These are phyloP conservation scores for Kryptolebias marmoratus DNA, from an alignment of 2,113 vertebrate genomes.

Conservation along the genomic window DNA sequence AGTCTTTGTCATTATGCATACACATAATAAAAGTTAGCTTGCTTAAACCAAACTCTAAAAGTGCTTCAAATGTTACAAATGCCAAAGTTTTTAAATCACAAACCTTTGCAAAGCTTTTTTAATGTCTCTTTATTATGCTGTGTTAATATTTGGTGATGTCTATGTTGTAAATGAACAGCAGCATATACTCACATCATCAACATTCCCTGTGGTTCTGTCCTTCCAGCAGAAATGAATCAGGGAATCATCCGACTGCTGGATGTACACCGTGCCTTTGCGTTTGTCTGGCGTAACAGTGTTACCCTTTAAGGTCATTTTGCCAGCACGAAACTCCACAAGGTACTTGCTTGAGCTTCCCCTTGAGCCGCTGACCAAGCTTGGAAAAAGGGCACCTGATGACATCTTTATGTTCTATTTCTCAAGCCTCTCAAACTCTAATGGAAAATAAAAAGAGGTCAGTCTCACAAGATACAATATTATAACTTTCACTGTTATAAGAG, in stretches of 20 bases:
- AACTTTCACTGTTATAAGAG: too few relatives aligned
- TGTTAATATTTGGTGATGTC: too few relatives aligned
- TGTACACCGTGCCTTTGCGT: conserved; percentile 93
- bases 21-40: too few relatives aligned
- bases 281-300: conserved; percentile 96
- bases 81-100: too few relatives aligned
- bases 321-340: conserved; percentile 95
- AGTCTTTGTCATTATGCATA: too few relatives aligned
- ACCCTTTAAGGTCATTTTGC: conserved; percentile 95
- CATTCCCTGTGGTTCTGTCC: conserved; percentile 89
- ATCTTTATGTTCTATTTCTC: conserved; percentile 64
- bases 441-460: background rate
- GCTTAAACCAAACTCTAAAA: too few relatives aligned
- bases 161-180: background rate
- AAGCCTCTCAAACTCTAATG: background rate
- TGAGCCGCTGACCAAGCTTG: conserved; percentile 92
- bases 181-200: conserved; percentile 88
- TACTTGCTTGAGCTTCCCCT: conserved; percentile 95
- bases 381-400: conserved; percentile 95
- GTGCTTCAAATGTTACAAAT: too few relatives aligned
- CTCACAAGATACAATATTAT: background rate
- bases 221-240: conserved; percentile 99
- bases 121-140: too few relatives aligned
- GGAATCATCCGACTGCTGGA: conserved; percentile 97
- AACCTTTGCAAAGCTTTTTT: too few relatives aligned